Evolutionary conservation across 1,140 invertebrate species (phyloP).

Genomic region (Temnothorax nylanderi): DNA sequence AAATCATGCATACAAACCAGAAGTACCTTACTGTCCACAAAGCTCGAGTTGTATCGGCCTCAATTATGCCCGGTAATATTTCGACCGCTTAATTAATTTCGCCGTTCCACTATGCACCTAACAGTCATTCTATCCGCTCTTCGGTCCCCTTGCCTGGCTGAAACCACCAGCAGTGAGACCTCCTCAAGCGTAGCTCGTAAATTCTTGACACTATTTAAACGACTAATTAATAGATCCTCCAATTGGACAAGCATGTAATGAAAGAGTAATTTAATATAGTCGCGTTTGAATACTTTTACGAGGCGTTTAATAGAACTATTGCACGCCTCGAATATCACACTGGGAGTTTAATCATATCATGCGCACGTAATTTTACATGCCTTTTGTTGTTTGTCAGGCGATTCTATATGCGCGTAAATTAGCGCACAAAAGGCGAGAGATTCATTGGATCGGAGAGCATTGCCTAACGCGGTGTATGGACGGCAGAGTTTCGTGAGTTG

Average conservation of each 20-base stretch:
- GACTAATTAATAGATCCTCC: slow-evolving; percentile 22
- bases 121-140: neutral
- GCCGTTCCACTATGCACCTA: slow-evolving; percentile 1
- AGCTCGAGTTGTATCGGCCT: slow-evolving; percentile 7
- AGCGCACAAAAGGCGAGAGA: neutral
- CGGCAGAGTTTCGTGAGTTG: slow-evolving; percentile 54
- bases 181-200: neutral
- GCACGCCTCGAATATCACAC: neutral
- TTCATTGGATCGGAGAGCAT: neutral
- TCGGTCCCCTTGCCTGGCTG: neutral
- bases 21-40: slow-evolving; percentile 35
- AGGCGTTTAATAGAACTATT: neutral
- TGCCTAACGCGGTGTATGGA: neutral
- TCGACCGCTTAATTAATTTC: slow-evolving; percentile 54
- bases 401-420: slow-evolving; percentile 28
- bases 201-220: slow-evolving; percentile 26
- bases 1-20: slow-evolving; percentile 55
- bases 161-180: neutral
- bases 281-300: neutral
- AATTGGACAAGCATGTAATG: neutral
- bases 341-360: slow-evolving; percentile 24
- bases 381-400: slow-evolving; percentile 16
- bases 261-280: slow-evolving; percentile 28
- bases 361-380: slow-evolving; percentile 6
- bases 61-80: slow-evolving; percentile 31